Evolutionary conservation across 2,113 vertebrate genomes (phyloP), one percentile per base, ranked within the genome.

Genomic region (Bubo scandiacus): DNA sequence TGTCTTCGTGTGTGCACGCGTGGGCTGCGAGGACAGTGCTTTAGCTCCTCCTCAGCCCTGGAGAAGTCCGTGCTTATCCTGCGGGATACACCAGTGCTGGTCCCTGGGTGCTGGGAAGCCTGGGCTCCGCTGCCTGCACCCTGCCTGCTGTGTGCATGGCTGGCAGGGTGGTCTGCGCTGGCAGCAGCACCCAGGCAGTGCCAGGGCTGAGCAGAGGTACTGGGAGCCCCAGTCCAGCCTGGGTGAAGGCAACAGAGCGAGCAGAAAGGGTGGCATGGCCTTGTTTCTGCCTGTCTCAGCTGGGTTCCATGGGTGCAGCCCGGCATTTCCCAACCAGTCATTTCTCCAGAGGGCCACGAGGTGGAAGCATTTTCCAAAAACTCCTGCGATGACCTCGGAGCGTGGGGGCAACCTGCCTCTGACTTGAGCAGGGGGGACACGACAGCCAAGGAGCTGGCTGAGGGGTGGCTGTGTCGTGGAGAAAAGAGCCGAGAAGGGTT

Each of bases 331-430:
- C 83, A 18, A 40, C 12, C 74, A 6, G 78, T 5, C 73, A 7
- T 26, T 86, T 59, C 88, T 82, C 11, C 91, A 3, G 27, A 73
- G 54, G 9, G 17, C 96, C 97, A 61, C 96, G 78, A 91, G 97
- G 81, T 95, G 97, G 96, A 87, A 90, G 96, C 94, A 94, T 96
- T 92, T 90, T 78, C 92, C 95, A 82, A 92, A 91, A 77, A 11
- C 83, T 94, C 61, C 63, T 30, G 26, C 42, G 5, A 5, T 22
- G 59, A 9, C 27, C 23, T 19, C 4, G 26, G 47, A 49, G 42
- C 2, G 4, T 3, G n/a, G 36, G 54, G 52, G 19, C 9, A 20
- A 13, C 45, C 55, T 1, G 45, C 5, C 43, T 8, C 38, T 4
- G 81, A 2, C 26, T 2, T 6, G 49, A 29, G 43, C 51, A 1